Evolutionary conservation across 2,888 invertebrate species (phyloP).

Genomic region (Hecatera dysodea): DNA sequence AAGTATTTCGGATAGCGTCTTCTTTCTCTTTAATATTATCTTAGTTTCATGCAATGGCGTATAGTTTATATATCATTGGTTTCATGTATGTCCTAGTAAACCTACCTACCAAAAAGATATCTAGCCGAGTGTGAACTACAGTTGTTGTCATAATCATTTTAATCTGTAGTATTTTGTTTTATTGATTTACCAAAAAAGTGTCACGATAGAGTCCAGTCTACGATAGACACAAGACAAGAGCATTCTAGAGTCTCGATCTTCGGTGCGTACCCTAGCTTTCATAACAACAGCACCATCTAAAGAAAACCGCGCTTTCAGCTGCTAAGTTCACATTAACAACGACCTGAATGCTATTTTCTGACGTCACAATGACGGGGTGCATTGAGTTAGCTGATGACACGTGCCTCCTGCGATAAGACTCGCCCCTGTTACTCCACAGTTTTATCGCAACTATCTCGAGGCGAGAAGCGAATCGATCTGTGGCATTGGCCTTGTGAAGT

Average conservation of each 20-base stretch:
- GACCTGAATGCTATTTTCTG: constrained; percentile 55
- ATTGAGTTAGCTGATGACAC: constrained; percentile 61
- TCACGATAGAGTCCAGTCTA: background rate
- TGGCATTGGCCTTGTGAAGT: constrained; percentile 67
- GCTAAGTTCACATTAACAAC: constrained; percentile 47
- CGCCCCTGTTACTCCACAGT: constrained; percentile 58
- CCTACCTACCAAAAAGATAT: too few relatives aligned
- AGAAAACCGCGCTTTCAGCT: constrained; percentile 1
- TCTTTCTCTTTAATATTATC: background rate
- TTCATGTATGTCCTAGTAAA: too few relatives aligned
- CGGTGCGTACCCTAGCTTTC: background rate
- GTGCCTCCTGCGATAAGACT: constrained; percentile 69
- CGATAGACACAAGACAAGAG: background rate
- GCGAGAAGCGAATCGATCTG: constrained; percentile 58
- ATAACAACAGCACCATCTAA: constrained; percentile 4
- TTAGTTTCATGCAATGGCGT: too few relatives aligned
- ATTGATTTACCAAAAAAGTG: too few relatives aligned
- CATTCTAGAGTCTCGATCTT: background rate
- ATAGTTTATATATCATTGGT: too few relatives aligned
- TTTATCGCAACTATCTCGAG: constrained; percentile 59
- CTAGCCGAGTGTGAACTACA: too few relatives aligned
- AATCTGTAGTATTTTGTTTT: background rate
- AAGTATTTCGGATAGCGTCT: background rate
- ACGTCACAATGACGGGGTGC: constrained; percentile 50
- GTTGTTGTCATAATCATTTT: background rate